Evolutionary conservation across 2,797 vertebrate species (phyloP), one percentile per base, ranked within the genome.

Genomic region (Tapirus indicus): DNA sequence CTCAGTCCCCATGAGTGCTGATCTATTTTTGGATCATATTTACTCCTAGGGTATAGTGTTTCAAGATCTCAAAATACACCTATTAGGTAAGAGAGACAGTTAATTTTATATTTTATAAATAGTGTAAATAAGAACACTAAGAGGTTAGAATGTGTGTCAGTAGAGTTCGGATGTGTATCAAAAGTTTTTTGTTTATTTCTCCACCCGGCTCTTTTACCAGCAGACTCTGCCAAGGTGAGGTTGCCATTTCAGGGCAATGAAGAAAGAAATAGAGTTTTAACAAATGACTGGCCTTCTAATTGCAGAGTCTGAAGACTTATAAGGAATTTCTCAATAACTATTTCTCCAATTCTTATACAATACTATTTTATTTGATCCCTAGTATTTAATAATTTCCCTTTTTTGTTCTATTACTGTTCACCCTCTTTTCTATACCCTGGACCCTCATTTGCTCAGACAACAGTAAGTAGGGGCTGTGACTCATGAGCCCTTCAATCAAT

Each of bases 201-300:
- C 84, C 29, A 62, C 9, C 52, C 6, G 85, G 5, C 14, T 75
- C 17, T 95, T 96, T 96, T 79, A 14, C 56, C 35, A 75, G 17
- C 29, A 75, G 54, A 87, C 9, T 54, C 7, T 93, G 20, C 32
- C 41, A 91, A 91, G 32, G 21, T 85, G 17, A 82, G 10, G 7
- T 69, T 95, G 21, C 68, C 41, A 35, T 89, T 86, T 97, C n/a
- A 89, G 35, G 20, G 44, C 25, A 93, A n/a, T 78, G 44, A 74
- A 88, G 77, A 69, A 94, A 38, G 25, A 93, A 96, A 79, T 62
- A 17, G 7, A 93, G 83, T 77, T 93, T 93, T 91, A 89, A 69
- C 7, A 83, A 86, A 86, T 60, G 29, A 49, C 56, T 89, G 44
- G 41, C 38, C 38, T 88, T 62, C 49, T 25, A 77, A 18, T 18